Base-by-base conservation (phyloP, 2,113 vertebrate species). In the Myotis yumanensis region DNA sequence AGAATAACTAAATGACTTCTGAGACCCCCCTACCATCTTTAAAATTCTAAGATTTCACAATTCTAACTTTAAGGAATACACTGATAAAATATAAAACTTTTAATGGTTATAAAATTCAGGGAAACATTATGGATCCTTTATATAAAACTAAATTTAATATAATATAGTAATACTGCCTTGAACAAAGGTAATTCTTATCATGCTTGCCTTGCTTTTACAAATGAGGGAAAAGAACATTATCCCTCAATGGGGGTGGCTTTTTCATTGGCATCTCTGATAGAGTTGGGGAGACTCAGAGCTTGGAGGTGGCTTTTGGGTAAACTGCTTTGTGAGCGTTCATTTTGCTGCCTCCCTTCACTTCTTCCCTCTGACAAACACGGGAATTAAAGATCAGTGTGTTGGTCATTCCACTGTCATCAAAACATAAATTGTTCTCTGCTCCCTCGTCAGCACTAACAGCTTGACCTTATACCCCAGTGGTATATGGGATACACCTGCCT, bases 381-480 rank as follows among this genome's bases (percentile, higher is more conserved):
- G 68, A 66, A 95, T 86, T 89, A 95, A 95, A 97, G 95, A 96
- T 90, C 90, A 89, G 64, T 37, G 37, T 95, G 88, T 62, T 76
- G 90, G 93, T 62, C 93, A 89, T 88, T 86, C 80, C 17, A 72
- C 90, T 92, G 94, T 76, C 90, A 96, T 96, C 92, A 80, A 89
- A 96, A 96, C 85, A 93, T 69, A 93, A 93, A 90, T 92, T 86
- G 77, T 86, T 96, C 95, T 97, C 95, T 95, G 87, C 86, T 93
- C 77, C 81, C 92, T 96, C 85, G 97, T 96, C 90, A 93, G 20
- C 40, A 90, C 86, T 96, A 96, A 90, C 92, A 92, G 94, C 83
- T 89, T 97, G 85, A 96, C 95, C 96, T 86, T 25, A 22, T 5
- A 86, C 77, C 73, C 77, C 28, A 5, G 4, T 20, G 17, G 35